These are phyloP conservation scores for Turdus rufiventris DNA, from an alignment of 2,113 vertebrate genomes.

Conservation along the genomic window DNA sequence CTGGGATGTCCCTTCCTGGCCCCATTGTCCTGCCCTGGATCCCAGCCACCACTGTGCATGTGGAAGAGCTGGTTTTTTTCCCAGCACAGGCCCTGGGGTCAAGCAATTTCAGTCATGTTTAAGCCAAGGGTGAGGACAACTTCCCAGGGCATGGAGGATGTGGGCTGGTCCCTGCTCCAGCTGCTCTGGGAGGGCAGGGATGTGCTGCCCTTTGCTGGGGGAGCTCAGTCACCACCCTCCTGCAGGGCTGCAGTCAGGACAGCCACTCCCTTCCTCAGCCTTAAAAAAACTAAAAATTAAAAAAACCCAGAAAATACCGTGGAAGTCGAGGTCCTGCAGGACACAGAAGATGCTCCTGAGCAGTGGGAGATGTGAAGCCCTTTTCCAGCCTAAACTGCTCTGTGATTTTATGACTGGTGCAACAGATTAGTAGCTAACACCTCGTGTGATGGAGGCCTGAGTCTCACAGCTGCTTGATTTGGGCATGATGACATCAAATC, in stretches of 20 bases:
- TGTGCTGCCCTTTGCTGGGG: accelerated
- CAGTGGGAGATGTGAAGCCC: not conserved
- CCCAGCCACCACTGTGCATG: not conserved
- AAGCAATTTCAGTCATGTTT: not conserved
- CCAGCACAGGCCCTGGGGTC: not conserved
- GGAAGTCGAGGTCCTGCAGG: not conserved
- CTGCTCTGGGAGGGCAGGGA: accelerated
- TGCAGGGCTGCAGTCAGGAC: accelerated
- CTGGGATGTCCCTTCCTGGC: not conserved
- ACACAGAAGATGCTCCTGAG: not conserved
- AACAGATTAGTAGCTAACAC: not conserved
- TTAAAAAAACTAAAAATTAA: not conserved
- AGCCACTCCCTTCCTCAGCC: not conserved
- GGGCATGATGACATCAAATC: not conserved
- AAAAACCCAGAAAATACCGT: not conserved
- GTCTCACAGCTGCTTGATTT: accelerated
- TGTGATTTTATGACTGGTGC: not conserved
- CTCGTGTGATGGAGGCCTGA: accelerated
- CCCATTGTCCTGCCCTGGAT: not conserved
- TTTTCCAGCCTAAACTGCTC: not conserved
- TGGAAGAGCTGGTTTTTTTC: not conserved
- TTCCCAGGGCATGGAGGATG: accelerated
- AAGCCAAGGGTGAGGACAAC: not conserved
- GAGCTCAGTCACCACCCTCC: accelerated
- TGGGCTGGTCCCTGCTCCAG: not conserved